These are phyloP conservation scores for Crossocerus cetratus DNA, from an alignment of 2,888 invertebrate species.

Conservation along the genomic window DNA sequence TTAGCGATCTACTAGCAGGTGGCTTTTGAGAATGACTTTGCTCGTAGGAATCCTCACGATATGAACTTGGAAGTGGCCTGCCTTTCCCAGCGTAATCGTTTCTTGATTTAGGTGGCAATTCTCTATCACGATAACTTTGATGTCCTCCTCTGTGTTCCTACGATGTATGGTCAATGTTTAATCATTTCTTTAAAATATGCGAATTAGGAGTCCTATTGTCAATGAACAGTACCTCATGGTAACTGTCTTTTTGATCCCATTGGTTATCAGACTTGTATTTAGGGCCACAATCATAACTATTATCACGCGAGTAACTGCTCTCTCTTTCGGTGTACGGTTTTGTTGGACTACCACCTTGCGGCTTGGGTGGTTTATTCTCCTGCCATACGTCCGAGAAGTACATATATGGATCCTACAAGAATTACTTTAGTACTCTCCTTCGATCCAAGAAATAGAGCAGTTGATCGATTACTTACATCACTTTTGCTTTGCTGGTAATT, in stretches of 20 bases:
- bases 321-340: slow-evolving; percentile 66
- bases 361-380: slow-evolving; percentile 70
- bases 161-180: slow-evolving; percentile 7
- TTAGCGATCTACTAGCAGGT: slow-evolving; percentile 44
- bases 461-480: slow-evolving; percentile 63
- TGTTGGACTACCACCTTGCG: slow-evolving; percentile 49
- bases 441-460: background rate
- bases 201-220: slow-evolving; percentile 2
- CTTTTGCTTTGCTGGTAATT: slow-evolving; percentile 67
- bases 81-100: slow-evolving; percentile 58
- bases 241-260: slow-evolving; percentile 67
- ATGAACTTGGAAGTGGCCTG: slow-evolving; percentile 51
- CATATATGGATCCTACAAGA: slow-evolving; percentile 70
- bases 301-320: slow-evolving; percentile 64
- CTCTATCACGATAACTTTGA: slow-evolving; percentile 68
- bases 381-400: slow-evolving; percentile 76
- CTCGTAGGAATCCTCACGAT: slow-evolving; percentile 64
- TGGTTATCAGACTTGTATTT: slow-evolving; percentile 70
- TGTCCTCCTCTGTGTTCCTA: slow-evolving; percentile 65
- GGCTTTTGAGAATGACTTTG: slow-evolving; percentile 56
- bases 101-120: slow-evolving; percentile 60
- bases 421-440: background rate
- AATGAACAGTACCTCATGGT: slow-evolving; percentile 63
- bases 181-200: background rate
- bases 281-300: slow-evolving; percentile 63